Evolutionary conservation across 2,113 vertebrate species (phyloP).

Genomic region (Alethe castanea): DNA sequence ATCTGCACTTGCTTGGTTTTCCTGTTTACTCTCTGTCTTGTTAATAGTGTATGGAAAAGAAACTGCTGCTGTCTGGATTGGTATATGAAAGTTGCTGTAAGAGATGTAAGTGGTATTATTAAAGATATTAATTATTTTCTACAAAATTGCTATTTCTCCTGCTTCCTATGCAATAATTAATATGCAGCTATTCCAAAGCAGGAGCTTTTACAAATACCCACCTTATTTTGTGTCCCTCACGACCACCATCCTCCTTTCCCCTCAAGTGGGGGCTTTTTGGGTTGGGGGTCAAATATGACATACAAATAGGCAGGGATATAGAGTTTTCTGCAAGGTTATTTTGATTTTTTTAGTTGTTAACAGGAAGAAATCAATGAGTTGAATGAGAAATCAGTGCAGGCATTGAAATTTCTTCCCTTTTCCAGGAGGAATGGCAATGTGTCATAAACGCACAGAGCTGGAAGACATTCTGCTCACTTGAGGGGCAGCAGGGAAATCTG

Average conservation of each 20-base stretch:
- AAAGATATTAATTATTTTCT: background rate
- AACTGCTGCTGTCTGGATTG: background rate
- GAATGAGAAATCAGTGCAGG: no score
- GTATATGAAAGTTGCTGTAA: background rate
- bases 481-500: background rate
- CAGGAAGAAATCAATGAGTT: background rate
- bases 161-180: background rate
- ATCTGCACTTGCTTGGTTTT: background rate
- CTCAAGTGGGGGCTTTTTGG: background rate
- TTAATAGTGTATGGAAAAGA: background rate
- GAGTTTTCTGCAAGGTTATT: background rate
- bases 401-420: background rate
- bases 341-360: background rate
- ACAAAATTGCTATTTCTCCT: background rate
- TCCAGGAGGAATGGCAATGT: background rate
- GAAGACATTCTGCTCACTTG: background rate
- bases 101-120: background rate
- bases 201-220: background rate
- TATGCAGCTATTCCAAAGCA: background rate
- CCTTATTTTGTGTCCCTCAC: background rate
- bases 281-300: accelerated
- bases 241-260: accelerated
- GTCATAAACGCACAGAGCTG: background rate
- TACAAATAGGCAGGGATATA: background rate
- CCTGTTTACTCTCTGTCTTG: background rate